These are phyloP conservation scores for Hystrix cristata DNA, from an alignment of 2,113 vertebrate species.

Conservation along the genomic window DNA sequence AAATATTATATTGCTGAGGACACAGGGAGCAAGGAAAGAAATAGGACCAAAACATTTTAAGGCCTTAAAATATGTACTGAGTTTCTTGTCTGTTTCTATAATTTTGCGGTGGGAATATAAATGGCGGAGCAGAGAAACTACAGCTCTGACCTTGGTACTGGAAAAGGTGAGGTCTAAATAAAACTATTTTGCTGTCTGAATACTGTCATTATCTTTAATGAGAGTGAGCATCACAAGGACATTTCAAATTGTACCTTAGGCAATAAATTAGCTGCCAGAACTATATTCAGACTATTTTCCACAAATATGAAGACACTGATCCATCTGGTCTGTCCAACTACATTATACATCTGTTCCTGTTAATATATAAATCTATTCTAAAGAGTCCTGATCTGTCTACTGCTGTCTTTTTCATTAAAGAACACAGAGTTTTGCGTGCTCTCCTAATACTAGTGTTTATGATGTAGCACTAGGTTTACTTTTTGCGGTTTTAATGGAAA, in stretches of 20 bases:
- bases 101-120: conserved; percentile 53
- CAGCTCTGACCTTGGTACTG: conserved; percentile 65
- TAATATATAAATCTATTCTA: conserved; percentile 21
- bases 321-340: conserved; percentile 29
- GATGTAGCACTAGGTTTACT: neutral
- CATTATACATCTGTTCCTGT: neutral
- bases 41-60: conserved; percentile 17
- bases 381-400: neutral
- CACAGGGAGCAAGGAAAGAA: neutral
- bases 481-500: neutral
- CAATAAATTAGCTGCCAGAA: conserved; percentile 73
- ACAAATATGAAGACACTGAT: conserved; percentile 71
- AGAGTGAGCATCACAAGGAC: conserved; percentile 66
- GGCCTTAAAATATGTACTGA: neutral
- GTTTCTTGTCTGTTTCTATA: conserved; percentile 36
- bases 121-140: neutral
- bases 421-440: neutral
- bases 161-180: conserved; percentile 73
- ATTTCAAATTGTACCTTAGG: conserved; percentile 63
- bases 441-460: neutral
- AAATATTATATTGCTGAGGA: neutral
- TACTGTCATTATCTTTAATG: conserved; percentile 75
- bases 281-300: conserved; percentile 52
- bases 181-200: conserved; percentile 75
- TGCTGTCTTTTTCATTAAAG: neutral